These are phyloP conservation scores for Aphodius sticticus DNA, from an alignment of 2,888 invertebrate species.

Conservation along the genomic window DNA sequence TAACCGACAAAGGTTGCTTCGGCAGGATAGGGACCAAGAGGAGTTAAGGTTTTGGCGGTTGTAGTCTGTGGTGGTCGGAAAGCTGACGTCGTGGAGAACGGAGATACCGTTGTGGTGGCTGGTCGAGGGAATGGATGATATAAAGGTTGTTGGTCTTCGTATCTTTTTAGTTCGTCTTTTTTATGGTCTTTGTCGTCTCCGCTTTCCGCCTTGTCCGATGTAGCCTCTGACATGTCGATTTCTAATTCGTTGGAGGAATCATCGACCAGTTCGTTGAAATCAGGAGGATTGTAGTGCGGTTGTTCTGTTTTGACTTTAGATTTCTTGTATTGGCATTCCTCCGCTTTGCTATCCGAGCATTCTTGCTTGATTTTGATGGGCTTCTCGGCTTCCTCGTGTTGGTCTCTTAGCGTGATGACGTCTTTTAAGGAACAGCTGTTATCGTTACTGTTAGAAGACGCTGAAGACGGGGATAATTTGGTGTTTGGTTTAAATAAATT, in stretches of 20 bases:
- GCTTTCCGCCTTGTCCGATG: constrained; percentile 70
- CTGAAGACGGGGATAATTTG: constrained; percentile 72
- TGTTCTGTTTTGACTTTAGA: constrained; percentile 47
- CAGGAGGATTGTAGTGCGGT: constrained; percentile 73
- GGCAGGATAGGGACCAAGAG: constrained; percentile 70
- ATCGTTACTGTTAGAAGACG: constrained; percentile 65
- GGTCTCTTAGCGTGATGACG: constrained; percentile 64
- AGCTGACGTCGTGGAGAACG: constrained; percentile 81
- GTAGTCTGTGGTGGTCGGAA: constrained; percentile 72
- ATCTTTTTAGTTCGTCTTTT: constrained; percentile 62
- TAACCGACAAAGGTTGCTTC: constrained; percentile 80
- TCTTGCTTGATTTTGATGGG: constrained; percentile 53
- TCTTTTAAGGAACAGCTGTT: constrained; percentile 74
- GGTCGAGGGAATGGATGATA: constrained; percentile 45
- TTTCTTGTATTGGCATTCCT: constrained; percentile 49
- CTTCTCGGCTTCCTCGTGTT: constrained; percentile 53
- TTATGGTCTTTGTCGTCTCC: constrained; percentile 63
- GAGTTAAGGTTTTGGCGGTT: constrained; percentile 56
- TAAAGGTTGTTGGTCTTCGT: constrained; percentile 40
- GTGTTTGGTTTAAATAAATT: constrained; percentile 84
- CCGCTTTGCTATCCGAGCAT: constrained; percentile 39
- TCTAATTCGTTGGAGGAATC: constrained; percentile 81
- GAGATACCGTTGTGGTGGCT: constrained; percentile 64
- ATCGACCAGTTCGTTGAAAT: constrained; percentile 79
- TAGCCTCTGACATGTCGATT: constrained; percentile 79